Evolutionary conservation across 2,797 vertebrate species (phyloP).

Genomic region (Diplodus sargus): DNA sequence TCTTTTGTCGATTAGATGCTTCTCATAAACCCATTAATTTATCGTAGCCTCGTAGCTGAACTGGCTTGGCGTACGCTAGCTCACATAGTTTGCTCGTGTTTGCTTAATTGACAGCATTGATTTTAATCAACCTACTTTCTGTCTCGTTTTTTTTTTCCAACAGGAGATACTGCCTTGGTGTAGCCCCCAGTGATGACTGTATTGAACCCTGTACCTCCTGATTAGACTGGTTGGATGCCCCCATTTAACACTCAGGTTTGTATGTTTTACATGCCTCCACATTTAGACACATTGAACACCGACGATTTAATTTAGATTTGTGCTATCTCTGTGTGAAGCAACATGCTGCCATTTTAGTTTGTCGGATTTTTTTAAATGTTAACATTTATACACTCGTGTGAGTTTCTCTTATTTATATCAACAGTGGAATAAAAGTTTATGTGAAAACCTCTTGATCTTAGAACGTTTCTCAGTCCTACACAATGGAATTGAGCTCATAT

Average conservation of each 20-base stretch:
- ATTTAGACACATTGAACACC: conserved; percentile 40
- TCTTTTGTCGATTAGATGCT: not conserved
- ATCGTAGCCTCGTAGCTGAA: conserved; percentile 10
- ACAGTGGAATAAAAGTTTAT: not conserved
- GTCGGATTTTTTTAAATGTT: not conserved
- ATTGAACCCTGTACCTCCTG: conserved; percentile 84
- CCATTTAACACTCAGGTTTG: conserved; percentile 84
- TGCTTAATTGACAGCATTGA: conserved; percentile 73
- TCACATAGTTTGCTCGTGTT: conserved; percentile 66
- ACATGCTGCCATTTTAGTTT: not conserved
- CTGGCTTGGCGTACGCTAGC: conserved; percentile 45
- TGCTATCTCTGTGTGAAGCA: not conserved
- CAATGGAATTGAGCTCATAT: not conserved
- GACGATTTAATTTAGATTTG: not conserved
- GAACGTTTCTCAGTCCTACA: not conserved
- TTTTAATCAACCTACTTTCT: conserved; percentile 76
- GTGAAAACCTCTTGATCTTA: not conserved
- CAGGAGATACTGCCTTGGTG: conserved; percentile 74
- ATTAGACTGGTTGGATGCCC: conserved; percentile 88
- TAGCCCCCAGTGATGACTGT: conserved; percentile 85
- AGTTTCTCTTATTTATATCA: not conserved
- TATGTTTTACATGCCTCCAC: conserved; percentile 64
- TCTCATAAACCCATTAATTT: conserved; percentile 5
- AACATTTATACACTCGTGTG: not conserved
- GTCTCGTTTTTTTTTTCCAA: conserved; percentile 35